Percentiles rank a stretch among this genome's conserved stretches.
These are phyloP conservation scores for Microtus ochrogaster DNA, from an alignment of 2,113 vertebrate species.

Conservation along the genomic window DNA sequence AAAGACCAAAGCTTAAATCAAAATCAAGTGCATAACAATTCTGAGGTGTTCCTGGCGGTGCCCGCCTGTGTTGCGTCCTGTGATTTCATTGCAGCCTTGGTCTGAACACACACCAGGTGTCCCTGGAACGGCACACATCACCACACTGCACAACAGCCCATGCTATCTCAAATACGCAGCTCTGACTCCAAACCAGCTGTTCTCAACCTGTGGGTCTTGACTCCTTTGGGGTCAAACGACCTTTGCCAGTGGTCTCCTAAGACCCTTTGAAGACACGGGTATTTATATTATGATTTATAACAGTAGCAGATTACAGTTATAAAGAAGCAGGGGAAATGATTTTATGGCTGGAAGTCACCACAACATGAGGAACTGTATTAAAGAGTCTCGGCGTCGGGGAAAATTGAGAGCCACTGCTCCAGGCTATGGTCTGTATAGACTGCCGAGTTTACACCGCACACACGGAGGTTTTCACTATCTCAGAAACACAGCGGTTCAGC, in stretches of 20 bases:
- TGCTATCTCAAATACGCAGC: background rate
- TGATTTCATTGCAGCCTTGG: background rate
- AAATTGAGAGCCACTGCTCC: background rate
- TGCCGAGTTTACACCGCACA: background rate
- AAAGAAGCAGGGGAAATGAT: background rate
- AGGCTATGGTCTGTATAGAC: no score
- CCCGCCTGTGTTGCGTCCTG: no score
- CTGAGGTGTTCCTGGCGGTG: background rate
- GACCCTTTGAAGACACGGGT: background rate
- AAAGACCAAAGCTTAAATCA: background rate
- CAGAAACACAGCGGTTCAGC: background rate
- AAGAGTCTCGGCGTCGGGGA: rapidly evolving
- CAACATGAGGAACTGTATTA: background rate
- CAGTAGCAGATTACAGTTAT: background rate
- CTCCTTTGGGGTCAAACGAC: background rate
- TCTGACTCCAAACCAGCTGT: background rate
- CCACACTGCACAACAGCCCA: background rate
- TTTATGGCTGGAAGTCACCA: background rate
- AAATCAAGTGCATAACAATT: background rate
- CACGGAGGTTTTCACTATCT: background rate
- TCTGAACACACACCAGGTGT: background rate
- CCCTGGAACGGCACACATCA: background rate
- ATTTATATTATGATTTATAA: background rate
- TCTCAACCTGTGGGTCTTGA: background rate
- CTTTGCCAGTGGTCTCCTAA: background rate